phyloP scores from a whole-genome alignment of 2,113 vertebrate species.

The Macroglossus sobrinus region DNA sequence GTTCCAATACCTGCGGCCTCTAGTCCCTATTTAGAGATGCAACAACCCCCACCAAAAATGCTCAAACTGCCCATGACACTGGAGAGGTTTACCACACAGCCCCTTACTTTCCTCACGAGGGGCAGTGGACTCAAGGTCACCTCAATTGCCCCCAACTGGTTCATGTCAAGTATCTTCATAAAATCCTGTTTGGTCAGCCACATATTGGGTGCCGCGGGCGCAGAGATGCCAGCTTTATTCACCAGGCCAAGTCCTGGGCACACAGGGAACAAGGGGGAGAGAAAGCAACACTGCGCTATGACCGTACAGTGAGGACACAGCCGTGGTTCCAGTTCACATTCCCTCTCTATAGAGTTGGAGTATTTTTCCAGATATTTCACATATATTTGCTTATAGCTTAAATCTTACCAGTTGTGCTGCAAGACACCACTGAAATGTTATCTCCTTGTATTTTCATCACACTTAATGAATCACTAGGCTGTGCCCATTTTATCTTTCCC shows the following conservation, averaged over 20 bases:
- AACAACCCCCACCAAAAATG: constrained; percentile 73
- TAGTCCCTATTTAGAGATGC: constrained; percentile 80
- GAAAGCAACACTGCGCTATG: neutral
- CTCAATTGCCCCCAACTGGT: constrained; percentile 79
- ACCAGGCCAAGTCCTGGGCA: constrained; percentile 85
- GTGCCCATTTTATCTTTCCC: no score
- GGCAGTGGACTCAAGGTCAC: constrained; percentile 82
- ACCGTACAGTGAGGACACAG: no score
- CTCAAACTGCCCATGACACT: constrained; percentile 79
- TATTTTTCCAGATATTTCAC: neutral
- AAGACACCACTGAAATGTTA: accelerated
- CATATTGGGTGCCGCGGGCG: constrained; percentile 58
- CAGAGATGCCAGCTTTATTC: constrained; percentile 82
- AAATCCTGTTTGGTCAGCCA: constrained; percentile 81
- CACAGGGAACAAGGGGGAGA: neutral
- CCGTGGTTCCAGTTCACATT: neutral
- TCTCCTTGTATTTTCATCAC: neutral
- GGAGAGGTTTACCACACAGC: constrained; percentile 81
- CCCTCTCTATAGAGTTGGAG: neutral
- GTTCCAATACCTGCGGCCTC: constrained; percentile 80
- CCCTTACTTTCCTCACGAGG: constrained; percentile 76
- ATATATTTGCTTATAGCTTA: neutral
- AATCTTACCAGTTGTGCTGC: neutral
- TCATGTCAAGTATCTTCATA: constrained; percentile 76
- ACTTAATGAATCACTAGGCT: accelerated